Evolutionary conservation across 53 echinoderm and acorn worm genomes (phyloP).

Genomic region (Patiria pectinifera): DNA sequence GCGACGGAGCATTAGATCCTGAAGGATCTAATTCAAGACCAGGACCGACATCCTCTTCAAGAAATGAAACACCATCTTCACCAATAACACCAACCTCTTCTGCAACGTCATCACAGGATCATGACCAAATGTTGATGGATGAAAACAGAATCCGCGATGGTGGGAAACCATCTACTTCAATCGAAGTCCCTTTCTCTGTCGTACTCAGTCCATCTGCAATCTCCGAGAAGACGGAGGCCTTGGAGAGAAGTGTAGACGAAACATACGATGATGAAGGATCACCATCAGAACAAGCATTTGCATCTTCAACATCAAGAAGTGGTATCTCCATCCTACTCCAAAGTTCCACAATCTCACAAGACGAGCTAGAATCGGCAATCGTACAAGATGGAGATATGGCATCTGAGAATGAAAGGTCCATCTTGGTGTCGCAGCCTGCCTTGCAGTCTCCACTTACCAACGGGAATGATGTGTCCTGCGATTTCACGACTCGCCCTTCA

Average conservation of each 20-base stretch:
- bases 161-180: no score
- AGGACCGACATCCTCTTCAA: background rate
- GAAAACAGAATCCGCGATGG: no score
- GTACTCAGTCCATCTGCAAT: background rate
- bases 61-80: background rate
- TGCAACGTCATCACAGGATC: no score
- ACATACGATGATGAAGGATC: background rate
- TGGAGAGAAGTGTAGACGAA: background rate
- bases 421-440: no score
- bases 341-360: background rate
- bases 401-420: background rate
- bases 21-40: background rate
- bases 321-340: background rate
- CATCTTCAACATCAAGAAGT: background rate
- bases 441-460: background rate
- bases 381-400: background rate
- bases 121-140: no score
- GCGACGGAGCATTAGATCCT: background rate
- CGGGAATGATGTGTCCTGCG: background rate
- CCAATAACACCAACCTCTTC: no score
- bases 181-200: background rate
- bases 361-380: no score
- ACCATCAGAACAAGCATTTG: background rate
- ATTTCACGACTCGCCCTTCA: background rate
- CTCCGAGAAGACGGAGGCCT: background rate